Evolutionary conservation across 2,797 vertebrate species (phyloP).

Genomic region (Arrhamphus sclerolepis): DNA sequence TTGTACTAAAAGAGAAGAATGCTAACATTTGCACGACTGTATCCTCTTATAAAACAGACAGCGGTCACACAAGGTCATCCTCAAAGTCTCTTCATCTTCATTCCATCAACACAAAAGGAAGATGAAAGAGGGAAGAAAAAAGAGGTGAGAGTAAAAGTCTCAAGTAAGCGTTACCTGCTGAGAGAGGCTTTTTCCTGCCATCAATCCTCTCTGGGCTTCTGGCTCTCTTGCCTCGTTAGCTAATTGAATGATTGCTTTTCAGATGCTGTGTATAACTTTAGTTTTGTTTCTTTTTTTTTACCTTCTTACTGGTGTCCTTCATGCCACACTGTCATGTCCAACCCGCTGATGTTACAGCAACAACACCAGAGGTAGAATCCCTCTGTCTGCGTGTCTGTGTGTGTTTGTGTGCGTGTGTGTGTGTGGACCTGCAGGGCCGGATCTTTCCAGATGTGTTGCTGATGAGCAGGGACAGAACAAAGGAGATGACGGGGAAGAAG

Average conservation of each 20-base stretch:
- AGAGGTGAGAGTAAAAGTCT: conserved; percentile 62
- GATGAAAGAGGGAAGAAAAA: conserved; percentile 19
- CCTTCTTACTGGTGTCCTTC: conserved; percentile 47
- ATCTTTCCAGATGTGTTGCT: too few species aligned
- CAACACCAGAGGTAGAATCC: conserved; percentile 41
- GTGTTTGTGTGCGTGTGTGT: conserved; percentile 3
- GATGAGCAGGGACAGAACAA: too few species aligned
- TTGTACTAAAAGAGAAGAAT: too few species aligned
- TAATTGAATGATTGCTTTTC: conserved; percentile 80
- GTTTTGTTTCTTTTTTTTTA: conserved; percentile 56
- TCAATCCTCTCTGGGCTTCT: conserved; percentile 72
- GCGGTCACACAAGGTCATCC: too few species aligned
- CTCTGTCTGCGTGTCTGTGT: conserved; percentile 23
- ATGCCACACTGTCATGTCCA: conserved; percentile 24
- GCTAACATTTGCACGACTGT: too few species aligned
- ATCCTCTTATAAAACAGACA: too few species aligned
- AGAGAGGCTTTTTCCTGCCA: conserved; percentile 71
- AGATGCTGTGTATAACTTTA: conserved; percentile 50
- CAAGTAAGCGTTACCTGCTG: conserved; percentile 78
- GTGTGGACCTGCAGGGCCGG: neutral
- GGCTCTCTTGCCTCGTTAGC: conserved; percentile 79
- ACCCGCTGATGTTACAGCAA: conserved; percentile 56
- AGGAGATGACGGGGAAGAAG: too few species aligned
- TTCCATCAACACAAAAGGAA: neutral
- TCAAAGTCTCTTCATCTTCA: too few species aligned